These are phyloP conservation scores for Botia almorhae DNA, from an alignment of 2,797 vertebrate species.

Conservation along the genomic window DNA sequence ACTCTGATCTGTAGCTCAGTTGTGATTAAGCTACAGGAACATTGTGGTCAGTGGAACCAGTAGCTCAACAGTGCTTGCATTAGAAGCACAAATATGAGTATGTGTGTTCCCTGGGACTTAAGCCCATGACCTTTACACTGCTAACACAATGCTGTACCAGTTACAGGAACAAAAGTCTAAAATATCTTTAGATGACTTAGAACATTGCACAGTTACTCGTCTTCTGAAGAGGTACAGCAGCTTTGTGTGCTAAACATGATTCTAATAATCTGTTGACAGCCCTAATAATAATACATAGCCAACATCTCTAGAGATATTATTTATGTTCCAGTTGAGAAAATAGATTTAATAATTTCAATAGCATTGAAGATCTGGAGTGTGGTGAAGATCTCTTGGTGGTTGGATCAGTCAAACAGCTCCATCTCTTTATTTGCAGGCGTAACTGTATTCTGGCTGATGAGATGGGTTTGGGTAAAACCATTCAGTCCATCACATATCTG, in stretches of 20 bases:
- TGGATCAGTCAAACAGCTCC: not conserved
- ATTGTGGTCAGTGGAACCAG: no score
- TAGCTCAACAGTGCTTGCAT: no score
- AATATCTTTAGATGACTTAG: no score
- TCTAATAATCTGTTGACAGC: not conserved
- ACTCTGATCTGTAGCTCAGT: no score
- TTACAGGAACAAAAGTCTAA: no score
- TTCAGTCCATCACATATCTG: conserved; percentile 98
- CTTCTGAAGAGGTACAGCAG: not conserved
- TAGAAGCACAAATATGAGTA: no score
- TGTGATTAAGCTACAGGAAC: no score
- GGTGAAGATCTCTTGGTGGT: not conserved
- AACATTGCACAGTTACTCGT: not conserved
- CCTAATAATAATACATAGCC: not conserved
- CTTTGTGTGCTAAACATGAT: not conserved
- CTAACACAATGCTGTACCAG: no score
- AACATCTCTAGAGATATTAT: not conserved
- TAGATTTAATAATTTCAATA: not conserved
- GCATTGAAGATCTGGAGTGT: not conserved
- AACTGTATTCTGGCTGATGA: conserved; percentile 99
- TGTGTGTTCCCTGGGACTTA: no score
- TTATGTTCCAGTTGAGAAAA: not conserved
- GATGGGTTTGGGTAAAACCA: conserved; percentile 99
- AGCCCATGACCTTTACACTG: no score
- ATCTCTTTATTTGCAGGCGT: conserved; percentile 75